Evolutionary conservation across 2,797 vertebrate genomes (phyloP).

Genomic region (Balearica regulorum): DNA sequence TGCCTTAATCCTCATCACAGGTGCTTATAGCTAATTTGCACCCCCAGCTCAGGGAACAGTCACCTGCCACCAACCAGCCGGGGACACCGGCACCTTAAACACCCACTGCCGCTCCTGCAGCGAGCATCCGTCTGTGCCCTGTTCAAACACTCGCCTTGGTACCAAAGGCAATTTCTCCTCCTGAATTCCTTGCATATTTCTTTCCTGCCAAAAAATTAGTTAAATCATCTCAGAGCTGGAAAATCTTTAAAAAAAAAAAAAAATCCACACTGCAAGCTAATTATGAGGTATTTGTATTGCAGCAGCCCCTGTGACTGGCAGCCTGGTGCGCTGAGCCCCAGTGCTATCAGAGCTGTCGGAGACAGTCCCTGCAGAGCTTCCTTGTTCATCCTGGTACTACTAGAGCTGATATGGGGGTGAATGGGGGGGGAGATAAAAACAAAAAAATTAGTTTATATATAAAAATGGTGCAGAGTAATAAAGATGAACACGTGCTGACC

Average conservation of each 20-base stretch:
- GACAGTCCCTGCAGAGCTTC: background rate
- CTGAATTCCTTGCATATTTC: background rate
- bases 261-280: background rate
- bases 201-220: background rate
- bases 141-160: accelerated
- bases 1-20: background rate
- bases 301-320: background rate
- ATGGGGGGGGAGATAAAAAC: background rate
- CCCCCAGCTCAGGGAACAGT: background rate
- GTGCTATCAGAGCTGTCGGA: background rate
- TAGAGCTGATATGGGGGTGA: accelerated
- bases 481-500: background rate
- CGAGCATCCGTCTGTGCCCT: background rate
- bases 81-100: background rate
- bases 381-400: background rate
- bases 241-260: background rate
- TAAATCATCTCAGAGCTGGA: background rate
- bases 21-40: background rate
- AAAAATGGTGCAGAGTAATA: background rate
- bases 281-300: background rate
- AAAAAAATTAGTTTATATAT: background rate
- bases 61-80: background rate
- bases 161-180: background rate
- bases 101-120: background rate
- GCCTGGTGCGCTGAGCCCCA: background rate